These are phyloP conservation scores for Eudyptes chrysolophus DNA, from an alignment of 2,113 vertebrate genomes.

Conservation along the genomic window DNA sequence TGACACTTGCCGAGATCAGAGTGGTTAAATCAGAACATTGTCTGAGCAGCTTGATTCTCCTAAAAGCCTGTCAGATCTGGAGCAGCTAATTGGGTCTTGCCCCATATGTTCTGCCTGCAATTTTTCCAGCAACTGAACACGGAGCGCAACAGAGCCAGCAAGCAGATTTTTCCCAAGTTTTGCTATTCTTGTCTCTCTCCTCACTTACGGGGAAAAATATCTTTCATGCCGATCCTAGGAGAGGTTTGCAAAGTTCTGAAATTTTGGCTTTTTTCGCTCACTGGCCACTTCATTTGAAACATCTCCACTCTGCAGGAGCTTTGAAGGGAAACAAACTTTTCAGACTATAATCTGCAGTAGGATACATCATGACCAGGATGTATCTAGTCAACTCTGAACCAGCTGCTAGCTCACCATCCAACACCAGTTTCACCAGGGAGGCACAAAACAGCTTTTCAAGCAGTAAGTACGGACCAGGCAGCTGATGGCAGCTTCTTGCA, in stretches of 20 bases:
- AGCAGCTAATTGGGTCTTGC: slow-evolving; percentile 47
- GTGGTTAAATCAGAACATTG: slow-evolving; percentile 31
- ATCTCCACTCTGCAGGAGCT: not conserved
- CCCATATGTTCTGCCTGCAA: not conserved
- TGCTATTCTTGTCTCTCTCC: not conserved
- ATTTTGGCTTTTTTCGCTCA: not conserved
- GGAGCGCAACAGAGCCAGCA: not conserved
- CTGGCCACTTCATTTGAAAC: not conserved
- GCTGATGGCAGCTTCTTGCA: not conserved
- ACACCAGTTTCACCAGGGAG: not conserved
- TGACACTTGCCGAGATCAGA: slow-evolving; percentile 49
- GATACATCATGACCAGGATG: not conserved
- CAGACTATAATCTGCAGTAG: not conserved
- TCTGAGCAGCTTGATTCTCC: slow-evolving; percentile 5
- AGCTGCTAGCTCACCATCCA: not conserved
- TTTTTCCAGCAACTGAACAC: not conserved
- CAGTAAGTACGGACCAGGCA: not conserved
- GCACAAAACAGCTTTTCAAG: not conserved
- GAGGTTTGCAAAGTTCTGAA: not conserved
- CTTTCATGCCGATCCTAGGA: not conserved
- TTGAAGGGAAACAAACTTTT: not conserved
- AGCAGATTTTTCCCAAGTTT: not conserved
- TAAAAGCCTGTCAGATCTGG: slow-evolving; percentile 25
- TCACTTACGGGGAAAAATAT: not conserved
- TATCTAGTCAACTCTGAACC: not conserved